These are phyloP conservation scores for Sebastes goodei DNA, from an alignment of 2,797 vertebrate species.

Conservation along the genomic window DNA sequence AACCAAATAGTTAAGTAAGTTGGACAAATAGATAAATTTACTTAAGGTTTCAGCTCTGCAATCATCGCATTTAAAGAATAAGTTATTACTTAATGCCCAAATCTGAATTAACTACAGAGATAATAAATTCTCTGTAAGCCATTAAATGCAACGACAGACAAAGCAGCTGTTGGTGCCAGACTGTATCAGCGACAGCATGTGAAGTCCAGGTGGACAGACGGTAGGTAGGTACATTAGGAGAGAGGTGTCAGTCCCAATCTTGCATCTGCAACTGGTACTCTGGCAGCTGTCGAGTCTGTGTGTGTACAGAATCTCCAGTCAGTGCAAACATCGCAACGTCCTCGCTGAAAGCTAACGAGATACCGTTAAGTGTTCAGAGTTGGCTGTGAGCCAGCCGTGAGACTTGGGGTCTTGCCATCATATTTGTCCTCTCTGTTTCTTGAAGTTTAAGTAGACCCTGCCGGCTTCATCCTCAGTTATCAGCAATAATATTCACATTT, in stretches of 20 bases:
- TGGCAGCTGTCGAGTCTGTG: conserved; percentile 29
- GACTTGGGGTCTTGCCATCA: neutral
- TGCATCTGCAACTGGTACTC: conserved; percentile 18
- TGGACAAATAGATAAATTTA: neutral
- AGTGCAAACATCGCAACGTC: neutral
- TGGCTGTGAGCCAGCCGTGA: neutral
- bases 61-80: neutral
- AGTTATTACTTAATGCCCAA: neutral
- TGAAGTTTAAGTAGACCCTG: conserved; percentile 24
- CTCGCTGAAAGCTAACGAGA: conserved; percentile 1
- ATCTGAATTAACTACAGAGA: conserved; percentile 6
- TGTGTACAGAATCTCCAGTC: neutral
- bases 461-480: conserved; percentile 53
- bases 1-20: neutral
- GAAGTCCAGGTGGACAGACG: conserved; percentile 37
- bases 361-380: neutral
- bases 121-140: conserved; percentile 1
- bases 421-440: conserved; percentile 19
- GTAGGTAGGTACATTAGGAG: conserved; percentile 4
- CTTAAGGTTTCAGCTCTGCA: neutral
- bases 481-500: conserved; percentile 78
- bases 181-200: conserved; percentile 1
- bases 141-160: conserved; percentile 3
- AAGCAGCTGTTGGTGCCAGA: conserved; percentile 33
- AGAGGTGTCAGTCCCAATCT: conserved; percentile 11